Conservation (phyloP, 1,140 invertebrate genomes). For the Orussus abietinus region DNA sequence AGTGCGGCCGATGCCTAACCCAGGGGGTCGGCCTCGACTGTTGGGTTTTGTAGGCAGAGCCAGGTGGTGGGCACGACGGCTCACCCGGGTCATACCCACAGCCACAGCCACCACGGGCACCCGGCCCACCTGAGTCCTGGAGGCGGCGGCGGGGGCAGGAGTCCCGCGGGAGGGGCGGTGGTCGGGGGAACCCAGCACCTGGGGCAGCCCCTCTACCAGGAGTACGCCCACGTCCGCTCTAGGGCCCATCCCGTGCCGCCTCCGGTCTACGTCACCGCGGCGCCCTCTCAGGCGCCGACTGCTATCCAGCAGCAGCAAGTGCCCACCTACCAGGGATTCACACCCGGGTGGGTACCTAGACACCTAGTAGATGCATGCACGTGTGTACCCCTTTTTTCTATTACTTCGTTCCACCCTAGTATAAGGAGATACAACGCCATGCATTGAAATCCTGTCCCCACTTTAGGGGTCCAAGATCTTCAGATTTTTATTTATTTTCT, state of each 20-base stretch:
- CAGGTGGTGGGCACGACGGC: conserved; percentile 46
- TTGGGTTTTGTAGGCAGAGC: conserved; percentile 48
- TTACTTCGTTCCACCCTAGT: too few relatives aligned
- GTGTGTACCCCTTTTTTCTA: conserved; percentile 50
- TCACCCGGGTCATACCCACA: conserved; percentile 47
- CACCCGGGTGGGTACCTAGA: conserved; percentile 55
- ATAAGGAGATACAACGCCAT: too few relatives aligned
- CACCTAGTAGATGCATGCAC: conserved; percentile 53
- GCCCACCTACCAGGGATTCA: conserved; percentile 54
- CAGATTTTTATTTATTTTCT: too few relatives aligned
- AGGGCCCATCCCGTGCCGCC: conserved; percentile 48
- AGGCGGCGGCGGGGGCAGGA: conserved; percentile 42
- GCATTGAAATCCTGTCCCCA: too few relatives aligned
- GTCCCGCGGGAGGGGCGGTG: conserved; percentile 39
- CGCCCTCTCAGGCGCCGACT: conserved; percentile 45
- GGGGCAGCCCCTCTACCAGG: conserved; percentile 51
- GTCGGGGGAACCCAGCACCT: conserved; percentile 46
- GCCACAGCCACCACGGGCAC: conserved; percentile 47
- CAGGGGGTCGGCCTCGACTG: too few relatives aligned
- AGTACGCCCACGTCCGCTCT: conserved; percentile 48
- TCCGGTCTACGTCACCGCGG: conserved; percentile 49
- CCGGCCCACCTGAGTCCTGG: conserved; percentile 46
- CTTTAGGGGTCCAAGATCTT: too few relatives aligned
- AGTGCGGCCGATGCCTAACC: too few relatives aligned
- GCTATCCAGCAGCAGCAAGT: conserved; percentile 51